These are phyloP conservation scores for Ascidia mentula DNA, from an alignment of 23 tunicate genomes.

Conservation along the genomic window DNA sequence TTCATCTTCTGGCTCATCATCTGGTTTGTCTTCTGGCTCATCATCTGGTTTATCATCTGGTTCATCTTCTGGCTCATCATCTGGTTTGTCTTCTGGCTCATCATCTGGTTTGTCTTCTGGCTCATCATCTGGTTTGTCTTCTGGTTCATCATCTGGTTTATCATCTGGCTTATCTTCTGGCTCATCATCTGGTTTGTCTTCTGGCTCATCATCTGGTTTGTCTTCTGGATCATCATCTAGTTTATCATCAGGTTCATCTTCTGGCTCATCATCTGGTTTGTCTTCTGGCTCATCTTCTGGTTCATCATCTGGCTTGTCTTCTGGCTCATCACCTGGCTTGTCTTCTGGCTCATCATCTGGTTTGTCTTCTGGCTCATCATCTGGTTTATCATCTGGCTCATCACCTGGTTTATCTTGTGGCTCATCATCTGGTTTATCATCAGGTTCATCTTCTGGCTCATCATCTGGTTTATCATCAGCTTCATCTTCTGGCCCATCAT, in stretches of 20 bases:
- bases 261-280: slow-evolving; percentile 30
- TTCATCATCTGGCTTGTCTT: slow-evolving; percentile 1
- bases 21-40: slow-evolving; percentile 20
- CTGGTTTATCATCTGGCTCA: slow-evolving; percentile 6
- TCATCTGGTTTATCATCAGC: slow-evolving; percentile 16
- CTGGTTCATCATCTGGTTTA: slow-evolving; percentile 19
- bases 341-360: slow-evolving; percentile 24
- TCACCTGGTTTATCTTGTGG: slow-evolving; percentile 14
- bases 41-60: slow-evolving; percentile 17
- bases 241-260: slow-evolving; percentile 6
- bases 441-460: slow-evolving; percentile 15
- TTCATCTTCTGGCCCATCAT: slow-evolving; percentile 13
- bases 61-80: slow-evolving; percentile 15
- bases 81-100: slow-evolving; percentile 18
- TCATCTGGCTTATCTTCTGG: slow-evolving; percentile 14
- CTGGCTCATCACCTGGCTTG: slow-evolving; percentile 29
- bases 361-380: slow-evolving; percentile 19
- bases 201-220: slow-evolving; percentile 4
- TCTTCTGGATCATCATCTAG: slow-evolving; percentile 27
- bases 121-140: background rate
- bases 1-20: background rate
- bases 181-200: slow-evolving; percentile 9
- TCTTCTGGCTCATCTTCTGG: slow-evolving; percentile 11
- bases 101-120: background rate
- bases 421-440: background rate